Conservation (phyloP, 2,113 vertebrate genomes). For the Tichodroma muraria region DNA sequence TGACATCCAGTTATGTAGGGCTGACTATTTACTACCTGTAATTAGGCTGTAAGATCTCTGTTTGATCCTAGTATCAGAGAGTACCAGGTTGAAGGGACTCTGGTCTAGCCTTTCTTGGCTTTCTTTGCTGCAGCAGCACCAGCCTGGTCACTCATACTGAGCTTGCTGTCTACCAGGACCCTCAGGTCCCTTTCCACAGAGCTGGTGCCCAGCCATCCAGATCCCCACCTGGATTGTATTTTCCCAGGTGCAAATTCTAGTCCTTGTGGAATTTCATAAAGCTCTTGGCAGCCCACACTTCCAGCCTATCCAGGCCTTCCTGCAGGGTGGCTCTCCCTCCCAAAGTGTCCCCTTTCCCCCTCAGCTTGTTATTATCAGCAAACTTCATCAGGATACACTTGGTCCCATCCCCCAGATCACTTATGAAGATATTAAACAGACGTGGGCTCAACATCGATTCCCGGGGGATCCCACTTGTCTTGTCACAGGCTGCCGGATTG, state of each 20-base stretch:
- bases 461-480: background rate
- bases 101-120: background rate
- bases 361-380: background rate
- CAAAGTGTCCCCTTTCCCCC: background rate
- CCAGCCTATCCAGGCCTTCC: background rate
- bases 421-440: background rate
- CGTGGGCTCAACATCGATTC: fast-evolving
- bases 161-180: background rate
- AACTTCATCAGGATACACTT: background rate
- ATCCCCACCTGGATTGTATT: background rate
- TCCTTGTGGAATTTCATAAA: background rate
- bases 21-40: background rate
- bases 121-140: background rate
- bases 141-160: background rate
- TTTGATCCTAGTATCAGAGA: background rate
- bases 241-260: background rate
- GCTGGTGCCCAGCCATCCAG: background rate
- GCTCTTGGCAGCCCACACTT: background rate
- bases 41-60: background rate
- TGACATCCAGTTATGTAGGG: background rate
- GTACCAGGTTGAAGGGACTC: background rate
- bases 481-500: background rate
- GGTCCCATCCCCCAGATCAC: background rate
- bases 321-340: background rate
- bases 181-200: background rate